Evolutionary conservation across 2,888 invertebrate species (phyloP), one percentile per base, ranked within the genome.

Genomic region (Brassicogethes aeneus): DNA sequence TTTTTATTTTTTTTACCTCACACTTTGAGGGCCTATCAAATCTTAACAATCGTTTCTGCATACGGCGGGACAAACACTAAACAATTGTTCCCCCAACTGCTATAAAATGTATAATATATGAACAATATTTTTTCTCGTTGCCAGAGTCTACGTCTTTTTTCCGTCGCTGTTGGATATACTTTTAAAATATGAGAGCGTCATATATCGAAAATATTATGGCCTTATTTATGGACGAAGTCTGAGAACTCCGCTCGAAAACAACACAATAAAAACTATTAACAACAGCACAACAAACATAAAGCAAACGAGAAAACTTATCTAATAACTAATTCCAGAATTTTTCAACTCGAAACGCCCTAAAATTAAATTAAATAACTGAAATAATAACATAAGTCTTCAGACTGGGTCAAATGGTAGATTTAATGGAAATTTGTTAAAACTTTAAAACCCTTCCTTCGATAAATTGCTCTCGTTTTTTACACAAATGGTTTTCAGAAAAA

Each of bases 261-360:
- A 49, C 54, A 48, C 51, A 55, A 58, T 58, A 53, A 59, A 57
- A 57, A 52, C 51, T 52, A 50, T 47, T 52, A 57, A 56, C 55
- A 56, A 56, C 54, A 53, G 51, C 51, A 46, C 51, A 60, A 57
- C 54, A 56, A 47, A 56, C 52, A 57, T 56, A 55, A 59, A 60
- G 54, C 51, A 53, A 58, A 57, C 55, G 55, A 56, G 54, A 57
- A 59, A 59, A 60, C 54, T 60, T 60, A 55, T 57, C 56, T 56
- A 57, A 57, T 57, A 56, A 55, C 54, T 57, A 59, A 56, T 56
- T 56, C 53, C 46, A 48, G 53, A 51, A 56, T 55, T 51, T 55
- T 55, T 55, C 50, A 54, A 23, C 10, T 23, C 23, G 5, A 10
- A 23, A 23, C 23, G 23, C 10, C 23, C 23, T 23, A 23, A 23